Percentiles rank a stretch among this genome's conserved stretches.
phyloP scores from a whole-genome alignment of 2,113 vertebrate genomes.

The Pseudolaguvia tuberculata region DNA sequence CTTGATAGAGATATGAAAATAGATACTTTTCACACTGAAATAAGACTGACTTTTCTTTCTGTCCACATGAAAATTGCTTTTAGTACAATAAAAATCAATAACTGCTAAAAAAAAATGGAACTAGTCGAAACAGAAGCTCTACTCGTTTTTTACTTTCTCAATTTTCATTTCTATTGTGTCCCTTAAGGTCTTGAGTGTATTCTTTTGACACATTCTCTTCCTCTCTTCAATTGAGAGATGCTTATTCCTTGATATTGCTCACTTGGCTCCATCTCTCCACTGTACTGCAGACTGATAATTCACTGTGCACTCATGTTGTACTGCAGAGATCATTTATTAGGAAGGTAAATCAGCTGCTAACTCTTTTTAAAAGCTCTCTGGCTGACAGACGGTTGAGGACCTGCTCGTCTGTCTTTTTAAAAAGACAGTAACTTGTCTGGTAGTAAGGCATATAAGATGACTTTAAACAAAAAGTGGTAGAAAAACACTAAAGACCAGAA shows the following conservation, averaged over 20 bases:
- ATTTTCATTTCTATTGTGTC: constrained; percentile 26
- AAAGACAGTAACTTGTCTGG: constrained; percentile 33
- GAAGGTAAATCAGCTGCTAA: constrained; percentile 32
- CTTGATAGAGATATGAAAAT: neutral
- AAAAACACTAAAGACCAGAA: constrained; percentile 17
- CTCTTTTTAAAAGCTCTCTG: constrained; percentile 37
- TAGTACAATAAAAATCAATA: neutral
- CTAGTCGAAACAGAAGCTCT: neutral
- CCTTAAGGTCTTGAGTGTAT: constrained; percentile 24
- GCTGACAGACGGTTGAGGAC: constrained; percentile 29
- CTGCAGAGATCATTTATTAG: constrained; percentile 43
- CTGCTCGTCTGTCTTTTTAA: constrained; percentile 18
- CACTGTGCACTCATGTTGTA: constrained; percentile 20
- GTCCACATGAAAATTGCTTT: neutral
- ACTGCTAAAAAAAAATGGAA: constrained; percentile 12
- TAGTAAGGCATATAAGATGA: constrained; percentile 25
- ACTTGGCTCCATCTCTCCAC: constrained; percentile 27
- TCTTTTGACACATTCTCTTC: constrained; percentile 18
- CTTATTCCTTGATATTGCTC: constrained; percentile 8
- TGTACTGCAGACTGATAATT: constrained; percentile 17
- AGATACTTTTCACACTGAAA: too few relatives aligned
- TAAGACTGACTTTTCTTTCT: neutral
- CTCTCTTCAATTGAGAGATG: constrained; percentile 16
- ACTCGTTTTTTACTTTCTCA: constrained; percentile 8
- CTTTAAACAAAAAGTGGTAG: constrained; percentile 29